Evolutionary conservation across 2,797 vertebrate genomes (phyloP).

Genomic region (Cottoperca gobio): DNA sequence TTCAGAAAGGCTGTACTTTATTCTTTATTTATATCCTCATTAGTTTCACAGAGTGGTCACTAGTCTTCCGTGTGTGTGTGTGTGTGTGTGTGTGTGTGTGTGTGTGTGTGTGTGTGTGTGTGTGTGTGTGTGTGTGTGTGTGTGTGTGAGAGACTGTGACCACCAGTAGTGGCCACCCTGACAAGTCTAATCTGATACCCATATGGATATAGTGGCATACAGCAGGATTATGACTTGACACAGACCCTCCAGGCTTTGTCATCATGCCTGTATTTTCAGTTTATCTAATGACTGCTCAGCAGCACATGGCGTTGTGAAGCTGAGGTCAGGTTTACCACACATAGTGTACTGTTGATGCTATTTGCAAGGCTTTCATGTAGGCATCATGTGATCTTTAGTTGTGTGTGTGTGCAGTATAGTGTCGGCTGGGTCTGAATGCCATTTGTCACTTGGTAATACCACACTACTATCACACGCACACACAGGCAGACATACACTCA

Average conservation of each 20-base stretch:
- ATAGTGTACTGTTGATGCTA: constrained; percentile 23
- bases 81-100: too few species aligned
- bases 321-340: constrained; percentile 42
- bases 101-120: too few species aligned
- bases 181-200: constrained; percentile 18
- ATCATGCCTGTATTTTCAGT: constrained; percentile 46
- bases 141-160: too few species aligned
- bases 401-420: constrained; percentile 38
- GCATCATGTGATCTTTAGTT: constrained; percentile 30
- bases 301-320: constrained; percentile 14
- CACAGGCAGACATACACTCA: background rate
- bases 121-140: too few species aligned
- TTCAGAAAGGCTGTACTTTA: background rate
- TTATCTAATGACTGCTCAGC: constrained; percentile 12
- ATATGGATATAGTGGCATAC: constrained; percentile 39
- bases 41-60: too few species aligned
- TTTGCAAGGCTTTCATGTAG: constrained; percentile 58
- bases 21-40: too few species aligned
- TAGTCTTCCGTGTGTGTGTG: too few species aligned
- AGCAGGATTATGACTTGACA: constrained; percentile 42
- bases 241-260: constrained; percentile 29
- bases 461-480: constrained; percentile 22
- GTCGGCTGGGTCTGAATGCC: constrained; percentile 49
- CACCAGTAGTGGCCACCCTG: background rate
- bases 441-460: constrained; percentile 29